phyloP scores from a whole-genome alignment of 2,797 vertebrate genomes.

The Hypotaenidia okinawae region DNA sequence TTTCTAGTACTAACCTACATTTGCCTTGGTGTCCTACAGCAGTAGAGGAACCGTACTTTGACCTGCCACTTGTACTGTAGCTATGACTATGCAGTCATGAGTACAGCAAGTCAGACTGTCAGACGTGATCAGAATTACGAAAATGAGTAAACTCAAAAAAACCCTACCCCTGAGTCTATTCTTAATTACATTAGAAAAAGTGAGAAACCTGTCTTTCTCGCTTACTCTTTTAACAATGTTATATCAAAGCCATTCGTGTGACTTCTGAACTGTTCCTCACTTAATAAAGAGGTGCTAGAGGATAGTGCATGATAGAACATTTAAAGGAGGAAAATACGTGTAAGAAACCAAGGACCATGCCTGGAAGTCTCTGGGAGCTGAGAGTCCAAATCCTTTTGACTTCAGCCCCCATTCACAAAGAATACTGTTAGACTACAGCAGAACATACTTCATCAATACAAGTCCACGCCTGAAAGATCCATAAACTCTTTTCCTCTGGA shows the following conservation, averaged over 20 bases:
- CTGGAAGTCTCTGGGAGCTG: background rate
- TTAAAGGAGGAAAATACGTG: background rate
- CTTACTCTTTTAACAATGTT: background rate
- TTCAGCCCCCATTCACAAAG: background rate
- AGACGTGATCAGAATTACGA: background rate
- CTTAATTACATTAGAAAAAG: constrained; percentile 19
- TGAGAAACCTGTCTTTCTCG: background rate
- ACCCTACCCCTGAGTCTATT: background rate
- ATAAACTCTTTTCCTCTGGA: background rate
- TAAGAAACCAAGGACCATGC: background rate
- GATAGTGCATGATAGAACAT: background rate
- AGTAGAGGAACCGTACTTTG: background rate
- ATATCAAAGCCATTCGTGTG: background rate
- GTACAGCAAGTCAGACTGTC: background rate
- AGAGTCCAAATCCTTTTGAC: background rate
- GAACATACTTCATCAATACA: background rate
- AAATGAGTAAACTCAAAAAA: background rate
- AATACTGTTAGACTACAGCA: background rate
- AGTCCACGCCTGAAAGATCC: background rate
- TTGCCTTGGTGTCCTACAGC: background rate
- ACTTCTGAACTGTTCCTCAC: constrained; percentile 16
- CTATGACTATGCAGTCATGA: background rate
- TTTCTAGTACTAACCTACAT: background rate
- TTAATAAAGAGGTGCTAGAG: background rate
- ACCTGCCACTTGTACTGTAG: background rate